A percentile compares a stretch with the other conserved stretches of the same genome.
Evolutionary conservation across 2,113 vertebrate species (phyloP).

Genomic region (Lophius piscatorius): DNA sequence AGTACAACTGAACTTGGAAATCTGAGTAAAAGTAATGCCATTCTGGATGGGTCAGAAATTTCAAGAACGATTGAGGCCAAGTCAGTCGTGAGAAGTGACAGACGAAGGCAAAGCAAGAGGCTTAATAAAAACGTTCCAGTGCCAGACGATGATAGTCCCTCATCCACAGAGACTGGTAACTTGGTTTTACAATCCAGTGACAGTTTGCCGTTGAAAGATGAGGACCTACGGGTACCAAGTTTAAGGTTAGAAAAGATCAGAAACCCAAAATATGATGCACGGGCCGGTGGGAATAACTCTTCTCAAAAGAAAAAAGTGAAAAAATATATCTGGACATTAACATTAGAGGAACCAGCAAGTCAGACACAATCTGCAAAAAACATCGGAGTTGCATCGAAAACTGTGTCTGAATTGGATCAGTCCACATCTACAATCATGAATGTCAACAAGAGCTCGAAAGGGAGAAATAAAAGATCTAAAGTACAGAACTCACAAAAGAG

Average conservation of each 20-base stretch:
- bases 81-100: conserved; percentile 45
- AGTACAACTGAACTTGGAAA: conserved; percentile 48
- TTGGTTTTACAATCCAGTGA: conserved; percentile 40
- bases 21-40: conserved; percentile 41
- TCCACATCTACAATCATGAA: conserved; percentile 31
- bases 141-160: conserved; percentile 45
- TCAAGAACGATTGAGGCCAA: conserved; percentile 53
- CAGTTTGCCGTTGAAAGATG: conserved; percentile 39
- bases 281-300: conserved; percentile 48
- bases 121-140: conserved; percentile 61
- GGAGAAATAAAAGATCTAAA: conserved; percentile 41
- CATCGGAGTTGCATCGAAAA: conserved; percentile 46
- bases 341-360: conserved; percentile 69
- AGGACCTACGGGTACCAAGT: conserved; percentile 69
- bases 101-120: conserved; percentile 72
- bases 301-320: conserved; percentile 77
- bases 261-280: conserved; percentile 76
- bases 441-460: conserved; percentile 36
- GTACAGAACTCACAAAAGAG: conserved; percentile 32
- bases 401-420: conserved; percentile 40
- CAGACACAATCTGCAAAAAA: conserved; percentile 30
- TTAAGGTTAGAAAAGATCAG: conserved; percentile 75
- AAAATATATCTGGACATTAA: conserved; percentile 81
- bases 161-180: conserved; percentile 44
- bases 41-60: conserved; percentile 57